phyloP scores from a whole-genome alignment of 2,888 invertebrate species.

The Drepanosiphum platanoidis region DNA sequence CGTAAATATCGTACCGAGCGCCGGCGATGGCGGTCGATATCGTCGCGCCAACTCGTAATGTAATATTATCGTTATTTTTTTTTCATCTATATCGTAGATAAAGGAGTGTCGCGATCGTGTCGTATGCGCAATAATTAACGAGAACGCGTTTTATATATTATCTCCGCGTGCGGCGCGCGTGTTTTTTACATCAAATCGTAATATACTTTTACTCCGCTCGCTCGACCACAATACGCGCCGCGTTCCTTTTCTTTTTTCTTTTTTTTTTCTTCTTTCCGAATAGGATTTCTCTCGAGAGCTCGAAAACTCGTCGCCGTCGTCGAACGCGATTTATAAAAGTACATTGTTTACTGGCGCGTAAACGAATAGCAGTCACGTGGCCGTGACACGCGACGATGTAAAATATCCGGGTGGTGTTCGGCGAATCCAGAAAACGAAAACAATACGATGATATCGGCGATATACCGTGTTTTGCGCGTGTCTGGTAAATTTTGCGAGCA shows the following conservation, averaged over 20 bases:
- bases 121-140: not conserved
- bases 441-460: too few relatives aligned
- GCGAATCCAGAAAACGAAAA: too few relatives aligned
- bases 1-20: not conserved
- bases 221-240: not conserved
- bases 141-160: not conserved
- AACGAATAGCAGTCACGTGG: not conserved
- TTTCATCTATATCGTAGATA: not conserved
- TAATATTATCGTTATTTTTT: not conserved
- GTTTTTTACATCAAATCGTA: not conserved
- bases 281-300: not conserved
- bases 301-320: not conserved
- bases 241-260: not conserved
- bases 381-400: not conserved
- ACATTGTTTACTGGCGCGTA: not conserved
- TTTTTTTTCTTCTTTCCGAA: too few relatives aligned
- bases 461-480: too few relatives aligned
- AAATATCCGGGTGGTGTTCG: too few relatives aligned
- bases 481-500: too few relatives aligned
- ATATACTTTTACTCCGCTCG: not conserved
- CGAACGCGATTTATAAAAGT: not conserved
- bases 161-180: too few relatives aligned
- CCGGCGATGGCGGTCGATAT: not conserved
- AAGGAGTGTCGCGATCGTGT: not conserved
- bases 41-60: not conserved